Evolutionary conservation across 2,888 invertebrate species (phyloP).

Genomic region (Trichogramma evanescens): DNA sequence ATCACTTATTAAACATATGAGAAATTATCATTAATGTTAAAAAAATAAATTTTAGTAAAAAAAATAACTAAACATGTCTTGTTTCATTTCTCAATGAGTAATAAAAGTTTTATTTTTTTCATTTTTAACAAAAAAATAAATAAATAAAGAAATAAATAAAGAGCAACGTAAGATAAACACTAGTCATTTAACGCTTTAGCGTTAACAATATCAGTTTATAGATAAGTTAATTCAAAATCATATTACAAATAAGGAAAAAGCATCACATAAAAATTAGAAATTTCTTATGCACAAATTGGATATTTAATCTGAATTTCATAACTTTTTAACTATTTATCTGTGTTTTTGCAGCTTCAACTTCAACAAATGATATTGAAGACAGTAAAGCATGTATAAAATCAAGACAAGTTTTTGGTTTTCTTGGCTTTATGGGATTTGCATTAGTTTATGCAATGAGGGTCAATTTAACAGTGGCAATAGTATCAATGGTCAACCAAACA

Average conservation of each 20-base stretch:
- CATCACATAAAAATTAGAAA: neutral
- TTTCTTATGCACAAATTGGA: neutral
- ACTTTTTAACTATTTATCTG: too few species aligned
- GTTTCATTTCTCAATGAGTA: neutral
- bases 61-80: too few species aligned
- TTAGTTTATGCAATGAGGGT: conserved; percentile 87
- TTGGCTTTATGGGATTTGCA: conserved; percentile 83
- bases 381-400: conserved; percentile 59
- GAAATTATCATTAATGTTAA: too few species aligned
- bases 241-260: neutral
- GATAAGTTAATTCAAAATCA: neutral
- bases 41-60: too few species aligned
- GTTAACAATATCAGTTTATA: neutral
- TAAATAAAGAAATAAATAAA: neutral
- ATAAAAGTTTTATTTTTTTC: neutral
- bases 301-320: neutral
- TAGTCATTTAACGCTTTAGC: neutral
- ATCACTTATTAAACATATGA: too few species aligned
- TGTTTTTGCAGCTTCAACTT: too few species aligned
- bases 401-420: conserved; percentile 69
- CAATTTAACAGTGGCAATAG: conserved; percentile 87
- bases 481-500: conserved; percentile 84
- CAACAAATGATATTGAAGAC: conserved; percentile 7
- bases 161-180: neutral
- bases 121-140: neutral